Base-by-base conservation (phyloP, 1,140 invertebrate species). In the Panagrolaimus sp. region DNA sequence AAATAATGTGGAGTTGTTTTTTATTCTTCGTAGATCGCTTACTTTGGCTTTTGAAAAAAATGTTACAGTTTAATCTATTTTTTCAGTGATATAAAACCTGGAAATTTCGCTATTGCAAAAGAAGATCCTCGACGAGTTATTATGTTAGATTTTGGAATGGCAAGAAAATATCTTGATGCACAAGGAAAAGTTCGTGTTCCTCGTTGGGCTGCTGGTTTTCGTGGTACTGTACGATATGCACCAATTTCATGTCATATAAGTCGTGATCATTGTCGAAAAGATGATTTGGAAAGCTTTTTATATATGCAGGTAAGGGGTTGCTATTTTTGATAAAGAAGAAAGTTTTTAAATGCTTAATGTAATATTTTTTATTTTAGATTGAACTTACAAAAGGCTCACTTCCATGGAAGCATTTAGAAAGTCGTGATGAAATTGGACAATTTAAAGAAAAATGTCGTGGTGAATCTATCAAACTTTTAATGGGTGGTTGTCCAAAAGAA, bases 171-270 rank as follows among this genome's bases (percentile, higher is more conserved):
- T 70, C 66, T 82, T 44, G 96, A 93, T 70, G 90, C 91, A 23
- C 91, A 90, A 14, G 94, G 94, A 0, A 92, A 97, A 82, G 94
- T 98, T 1, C 86, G 96, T 65, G 91, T 92, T 70, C 95, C 96
- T 0, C 86, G 96, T 66, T 90, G 92, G n/a, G 94, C 95, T 13
- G 96, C 96, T 53, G 96, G 96, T 14, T 99, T 99, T 83, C 87
- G 96, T 75, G 96, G 96, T 75, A 98, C 96, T 51, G 96, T 99
- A 13, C 88, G 96, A 46, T 99, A 99, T 86, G 96, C 96, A 48
- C 97, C 94, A n/a, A 90, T 99, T 20, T 98, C 98, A 87, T 96
- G 96, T 61, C 96, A 99, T 84, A 93, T 93, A 83, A 99, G 98
- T 86, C 94, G 94, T 88, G 96, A 99, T 87, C 98, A 98, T 96